Evolutionary conservation across 2,797 vertebrate species (phyloP), one percentile per base, ranked within the genome.

Genomic region (Megalops cyprinoides): DNA sequence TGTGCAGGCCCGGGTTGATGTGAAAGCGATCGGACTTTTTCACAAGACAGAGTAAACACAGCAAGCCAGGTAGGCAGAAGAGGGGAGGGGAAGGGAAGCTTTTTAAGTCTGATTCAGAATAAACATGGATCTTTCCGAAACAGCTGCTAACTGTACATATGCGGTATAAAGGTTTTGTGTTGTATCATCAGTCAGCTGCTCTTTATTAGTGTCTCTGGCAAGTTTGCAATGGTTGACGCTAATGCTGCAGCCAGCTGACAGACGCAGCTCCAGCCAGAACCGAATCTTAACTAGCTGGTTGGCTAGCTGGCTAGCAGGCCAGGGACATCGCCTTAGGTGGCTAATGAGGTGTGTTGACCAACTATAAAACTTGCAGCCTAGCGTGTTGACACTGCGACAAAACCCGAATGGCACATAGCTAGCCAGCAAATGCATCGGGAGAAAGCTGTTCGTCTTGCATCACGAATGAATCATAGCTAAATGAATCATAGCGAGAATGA

Each of bases 1-100:
- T 67, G 62, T 81, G 88, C 84, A 42, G 85, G 91, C 76, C 92
- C 92, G 82, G 93, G 91, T 77, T 94, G 88, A 94, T 77, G 44
- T 74, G 76, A 83, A 71, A 25, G 77, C 74, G 46, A 80, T 82
- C 84, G 84, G 84, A 80, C 85, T 85, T 92, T 88, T 84, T 74
- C 75, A 71, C 25, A 74, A 8, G 53, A 82, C 87, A 87, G 81
- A 88, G 87, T 92, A 89, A 92, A 93, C 89, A 85, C n/a, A 23
- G 55, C 44, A 51, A 58, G 56, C 49, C 76, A 82, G 80, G 60
- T 84, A 79, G 86, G 80, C 15, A 14, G 3, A 15, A 37, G 74
- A 18, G 73, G 79, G 18, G n/a, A 67, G 77, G 42, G 53, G 46
- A 10, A 55, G 79, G 42, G 42, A 15, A 39, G 56, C 42, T 20